phyloP scores from a whole-genome alignment of 2,113 vertebrate species.

The Mormyrus lacerda region DNA sequence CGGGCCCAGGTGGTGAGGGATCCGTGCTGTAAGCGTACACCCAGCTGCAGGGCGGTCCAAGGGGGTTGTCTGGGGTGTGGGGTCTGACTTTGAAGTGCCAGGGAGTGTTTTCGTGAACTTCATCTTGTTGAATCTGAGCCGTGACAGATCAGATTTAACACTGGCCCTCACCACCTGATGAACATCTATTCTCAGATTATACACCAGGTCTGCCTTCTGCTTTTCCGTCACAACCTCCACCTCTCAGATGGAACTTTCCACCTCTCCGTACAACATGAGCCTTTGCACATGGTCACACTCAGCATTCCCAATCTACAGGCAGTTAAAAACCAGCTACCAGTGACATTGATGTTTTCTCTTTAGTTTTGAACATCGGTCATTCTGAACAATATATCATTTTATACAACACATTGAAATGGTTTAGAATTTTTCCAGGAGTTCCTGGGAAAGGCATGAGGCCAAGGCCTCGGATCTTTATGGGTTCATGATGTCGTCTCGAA shows the following conservation, averaged over 20 bases:
- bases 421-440: background rate
- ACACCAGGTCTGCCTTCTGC: background rate
- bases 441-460: background rate
- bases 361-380: background rate
- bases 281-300: background rate
- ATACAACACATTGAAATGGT: background rate
- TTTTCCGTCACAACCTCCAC: background rate
- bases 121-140: slow-evolving; percentile 65
- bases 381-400: background rate
- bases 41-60: slow-evolving; percentile 45
- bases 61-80: slow-evolving; percentile 25
- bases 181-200: slow-evolving; percentile 38
- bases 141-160: slow-evolving; percentile 54
- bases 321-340: background rate
- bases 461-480: background rate
- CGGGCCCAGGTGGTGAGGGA: slow-evolving; percentile 54
- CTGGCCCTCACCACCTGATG: slow-evolving; percentile 29
- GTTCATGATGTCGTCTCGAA: background rate
- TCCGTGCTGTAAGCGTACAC: slow-evolving; percentile 40
- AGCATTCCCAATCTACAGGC: background rate
- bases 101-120: slow-evolving; percentile 52
- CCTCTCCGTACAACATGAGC: background rate
- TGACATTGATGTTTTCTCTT: background rate
- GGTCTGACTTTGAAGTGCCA: slow-evolving; percentile 46
- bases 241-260: background rate